Evolutionary conservation across 2,888 invertebrate species (phyloP), one percentile per base, ranked within the genome.

Genomic region (Lacanobia wlatinum): DNA sequence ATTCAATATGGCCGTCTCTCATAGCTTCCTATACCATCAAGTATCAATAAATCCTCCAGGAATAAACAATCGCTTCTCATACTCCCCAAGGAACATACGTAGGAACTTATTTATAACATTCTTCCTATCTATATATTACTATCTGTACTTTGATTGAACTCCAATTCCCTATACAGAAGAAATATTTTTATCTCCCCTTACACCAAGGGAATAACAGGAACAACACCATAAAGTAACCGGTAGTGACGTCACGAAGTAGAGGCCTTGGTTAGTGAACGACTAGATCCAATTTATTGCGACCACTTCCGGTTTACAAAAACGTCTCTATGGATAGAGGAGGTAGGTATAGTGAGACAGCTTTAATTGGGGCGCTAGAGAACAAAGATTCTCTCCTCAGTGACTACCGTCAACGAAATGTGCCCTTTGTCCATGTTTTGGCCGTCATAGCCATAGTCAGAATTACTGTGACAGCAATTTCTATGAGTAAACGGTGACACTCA

Each of bases 201-300:
- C 40, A 63, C 68, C 46, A 56, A 38, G 61, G 67, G 62, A 76
- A 82, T 69, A 72, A 73, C 58, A 69, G 59, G 63, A 74, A 75
- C 53, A 73, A 78, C 70, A 77, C 71, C 72, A 66, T 75, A 86
- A 76, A 71, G 59, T 62, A 74, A 76, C 50, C 38, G 53, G 2
- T 46, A 72, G 76, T 76, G 78, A 81, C 58, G 64, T 70, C 73
- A 76, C 43, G 21, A 61, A 56, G 67, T 70, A n/a, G 55, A 83
- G 76, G 73, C 73, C 76, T 86, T 85, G 84, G 84, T 82, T 78
- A 70, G 79, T 80, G 74, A 61, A 78, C 70, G 62, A 68, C 70
- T 78, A 70, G 71, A 87, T 85, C 82, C 82, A 84, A 86, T 87
- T 87, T 85, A 87, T 87, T 65, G 84, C 79, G 71, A 81, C 78